These are phyloP conservation scores for Choloepus didactylus DNA, from an alignment of 2,797 vertebrate genomes.

Conservation along the genomic window DNA sequence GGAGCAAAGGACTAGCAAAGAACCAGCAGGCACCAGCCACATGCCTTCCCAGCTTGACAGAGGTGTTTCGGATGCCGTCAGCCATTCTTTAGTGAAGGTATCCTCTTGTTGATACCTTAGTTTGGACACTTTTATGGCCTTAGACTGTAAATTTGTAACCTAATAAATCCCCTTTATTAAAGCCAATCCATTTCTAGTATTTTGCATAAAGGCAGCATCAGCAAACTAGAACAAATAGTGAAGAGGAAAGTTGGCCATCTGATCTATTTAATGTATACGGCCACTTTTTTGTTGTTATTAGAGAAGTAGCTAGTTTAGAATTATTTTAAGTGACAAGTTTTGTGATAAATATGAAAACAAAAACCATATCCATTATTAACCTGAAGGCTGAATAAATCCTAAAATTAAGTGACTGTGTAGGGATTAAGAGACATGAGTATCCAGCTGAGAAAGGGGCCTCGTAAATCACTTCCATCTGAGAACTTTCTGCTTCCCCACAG, in stretches of 20 bases:
- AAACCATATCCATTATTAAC: not conserved
- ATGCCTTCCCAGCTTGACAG: no score
- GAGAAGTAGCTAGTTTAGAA: conserved; percentile 76
- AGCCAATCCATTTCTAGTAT: no score
- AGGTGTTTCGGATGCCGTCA: no score
- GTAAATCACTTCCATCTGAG: conserved; percentile 30
- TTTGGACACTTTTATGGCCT: no score
- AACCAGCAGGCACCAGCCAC: no score
- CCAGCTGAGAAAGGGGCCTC: not conserved
- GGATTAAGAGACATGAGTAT: conserved; percentile 4
- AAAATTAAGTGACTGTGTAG: not conserved
- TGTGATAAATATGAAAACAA: conserved; percentile 43
- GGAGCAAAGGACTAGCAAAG: no score
- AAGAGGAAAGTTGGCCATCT: not conserved
- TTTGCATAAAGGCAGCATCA: no score
- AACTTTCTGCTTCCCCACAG: conserved; percentile 16
- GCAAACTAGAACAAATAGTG: not conserved
- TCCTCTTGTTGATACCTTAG: no score
- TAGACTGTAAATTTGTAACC: no score
- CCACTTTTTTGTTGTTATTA: not conserved
- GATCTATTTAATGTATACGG: not conserved
- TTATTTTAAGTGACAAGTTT: conserved; percentile 55
- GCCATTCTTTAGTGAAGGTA: no score
- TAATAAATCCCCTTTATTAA: no score
- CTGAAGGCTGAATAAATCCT: conserved; percentile 21